Evolutionary conservation across 2,888 invertebrate species (phyloP).

Genomic region (Drepana falcataria): DNA sequence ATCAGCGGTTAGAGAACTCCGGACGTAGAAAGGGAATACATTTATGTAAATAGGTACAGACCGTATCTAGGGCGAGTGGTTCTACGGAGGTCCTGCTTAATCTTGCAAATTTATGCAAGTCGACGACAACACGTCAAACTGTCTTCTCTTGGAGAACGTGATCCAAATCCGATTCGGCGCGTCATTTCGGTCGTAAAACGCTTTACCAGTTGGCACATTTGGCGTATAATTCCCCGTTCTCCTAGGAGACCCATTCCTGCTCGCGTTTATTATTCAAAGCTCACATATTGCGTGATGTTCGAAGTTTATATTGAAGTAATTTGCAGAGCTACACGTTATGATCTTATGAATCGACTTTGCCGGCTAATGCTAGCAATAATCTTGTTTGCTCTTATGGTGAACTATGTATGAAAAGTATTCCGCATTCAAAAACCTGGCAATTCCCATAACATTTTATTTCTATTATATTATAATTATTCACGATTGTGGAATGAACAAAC

Average conservation of each 20-base stretch:
- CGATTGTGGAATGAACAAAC: too few species aligned
- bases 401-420: too few species aligned
- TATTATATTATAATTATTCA: too few species aligned
- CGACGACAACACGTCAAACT: constrained; percentile 72
- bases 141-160: constrained; percentile 66
- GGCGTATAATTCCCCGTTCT: constrained; percentile 58
- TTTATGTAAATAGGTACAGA: constrained; percentile 62
- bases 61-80: constrained; percentile 39
- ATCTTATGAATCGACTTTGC: not conserved
- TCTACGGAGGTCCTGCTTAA: constrained; percentile 48
- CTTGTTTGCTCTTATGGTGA: too few species aligned
- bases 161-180: constrained; percentile 72
- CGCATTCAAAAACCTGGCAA: too few species aligned
- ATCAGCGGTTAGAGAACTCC: constrained; percentile 25
- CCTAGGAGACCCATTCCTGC: constrained; percentile 49
- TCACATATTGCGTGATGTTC: constrained; percentile 25
- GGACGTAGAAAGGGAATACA: constrained; percentile 46
- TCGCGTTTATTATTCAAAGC: constrained; percentile 60
- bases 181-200: constrained; percentile 71
- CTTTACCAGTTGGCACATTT: constrained; percentile 70
- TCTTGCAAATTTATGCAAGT: constrained; percentile 77
- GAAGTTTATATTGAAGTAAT: constrained; percentile 8
- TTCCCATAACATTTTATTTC: too few species aligned
- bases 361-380: too few species aligned
- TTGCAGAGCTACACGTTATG: constrained; percentile 6